These are phyloP conservation scores for Zoanthus solanderi DNA, from an alignment of 92 coral and sea anemone genomes.

Conservation along the genomic window DNA sequence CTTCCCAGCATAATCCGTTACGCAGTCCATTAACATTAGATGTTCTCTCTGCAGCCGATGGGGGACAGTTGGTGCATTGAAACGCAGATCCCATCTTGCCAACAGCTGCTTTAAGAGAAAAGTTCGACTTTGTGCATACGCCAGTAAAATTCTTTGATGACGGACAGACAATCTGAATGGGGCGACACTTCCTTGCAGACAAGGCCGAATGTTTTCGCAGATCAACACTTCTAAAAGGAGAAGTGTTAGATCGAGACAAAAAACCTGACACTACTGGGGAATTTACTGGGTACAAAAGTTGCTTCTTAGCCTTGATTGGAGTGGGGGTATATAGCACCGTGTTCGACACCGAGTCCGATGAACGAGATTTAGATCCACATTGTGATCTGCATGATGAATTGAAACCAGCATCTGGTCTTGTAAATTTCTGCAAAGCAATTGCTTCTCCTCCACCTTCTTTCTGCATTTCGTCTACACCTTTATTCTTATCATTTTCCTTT, in stretches of 20 bases:
- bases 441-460: background rate
- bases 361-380: background rate
- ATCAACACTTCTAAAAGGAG: conserved; percentile 21
- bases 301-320: conserved; percentile 19
- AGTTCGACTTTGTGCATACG: conserved; percentile 5
- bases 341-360: background rate
- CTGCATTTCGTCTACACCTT: background rate
- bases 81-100: background rate
- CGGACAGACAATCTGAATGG: conserved; percentile 32
- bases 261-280: background rate
- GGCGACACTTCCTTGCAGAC: background rate
- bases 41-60: background rate
- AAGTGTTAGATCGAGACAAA: conserved; percentile 13
- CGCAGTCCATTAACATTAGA: background rate
- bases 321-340: background rate
- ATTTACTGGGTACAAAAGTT: background rate
- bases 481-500: background rate
- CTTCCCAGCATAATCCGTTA: conserved; percentile 43
- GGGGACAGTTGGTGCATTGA: background rate
- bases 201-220: background rate
- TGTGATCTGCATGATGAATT: too few relatives aligned
- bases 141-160: background rate
- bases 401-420: background rate
- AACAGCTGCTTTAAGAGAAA: conserved; percentile 54
- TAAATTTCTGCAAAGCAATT: background rate